phyloP scores from a whole-genome alignment of 2,888 invertebrate genomes.

The Idaea straminata region DNA sequence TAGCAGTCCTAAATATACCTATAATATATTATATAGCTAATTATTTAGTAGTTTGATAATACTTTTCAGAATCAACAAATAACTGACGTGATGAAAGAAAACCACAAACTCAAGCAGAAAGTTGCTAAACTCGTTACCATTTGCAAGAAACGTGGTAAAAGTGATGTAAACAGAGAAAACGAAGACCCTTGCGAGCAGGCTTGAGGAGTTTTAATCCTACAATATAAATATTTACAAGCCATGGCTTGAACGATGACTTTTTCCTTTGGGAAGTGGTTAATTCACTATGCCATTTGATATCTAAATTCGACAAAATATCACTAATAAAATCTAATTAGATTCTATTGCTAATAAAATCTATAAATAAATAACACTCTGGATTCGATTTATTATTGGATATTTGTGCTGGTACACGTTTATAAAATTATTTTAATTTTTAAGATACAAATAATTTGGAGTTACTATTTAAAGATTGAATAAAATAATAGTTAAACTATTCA shows the following conservation, averaged over 20 bases:
- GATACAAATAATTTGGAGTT: too few species aligned
- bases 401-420: not conserved
- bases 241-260: too few species aligned
- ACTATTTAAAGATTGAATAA: not conserved
- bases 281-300: too few species aligned
- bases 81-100: conserved; percentile 69
- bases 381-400: not conserved
- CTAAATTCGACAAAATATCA: too few species aligned
- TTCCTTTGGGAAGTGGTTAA: too few species aligned
- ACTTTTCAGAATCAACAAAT: conserved; percentile 70
- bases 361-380: not conserved
- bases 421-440: not conserved
- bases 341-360: too few species aligned
- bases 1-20: too few species aligned
- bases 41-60: conserved; percentile 15
- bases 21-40: not conserved
- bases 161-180: conserved; percentile 56
- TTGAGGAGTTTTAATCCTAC: conserved; percentile 19
- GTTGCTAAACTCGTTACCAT: conserved; percentile 65
- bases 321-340: too few species aligned
- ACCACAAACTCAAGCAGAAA: conserved; percentile 72
- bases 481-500: not conserved
- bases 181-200: conserved; percentile 51
- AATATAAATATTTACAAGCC: not conserved
- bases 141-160: conserved; percentile 69